Base-by-base conservation (phyloP, 1,140 invertebrate genomes). In the Diorhabda sublineata region DNA sequence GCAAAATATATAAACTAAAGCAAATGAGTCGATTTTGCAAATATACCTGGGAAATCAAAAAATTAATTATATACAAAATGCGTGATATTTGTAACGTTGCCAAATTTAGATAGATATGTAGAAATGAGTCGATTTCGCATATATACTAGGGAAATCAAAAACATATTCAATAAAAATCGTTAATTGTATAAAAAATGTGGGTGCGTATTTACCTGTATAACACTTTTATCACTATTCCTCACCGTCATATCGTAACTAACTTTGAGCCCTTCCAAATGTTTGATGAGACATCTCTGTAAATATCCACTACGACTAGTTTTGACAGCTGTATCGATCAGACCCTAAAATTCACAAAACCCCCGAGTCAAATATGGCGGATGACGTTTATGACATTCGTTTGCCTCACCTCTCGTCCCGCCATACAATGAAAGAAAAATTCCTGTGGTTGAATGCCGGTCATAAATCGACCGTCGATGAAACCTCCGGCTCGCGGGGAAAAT, bases 361-460 rank as follows among this genome's bases (percentile, higher is more conserved):
- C 26, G 26, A 26, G 26, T 26, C 26, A 26, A 26, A 26, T 26
- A 26, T 26, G 26, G 26, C 26, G 26, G 26, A 26, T 26, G 26
- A 26, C 26, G 26, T 26, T 26, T 26, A 26, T 26, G 26, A 26
- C 26, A 26, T 26, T 26, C 26, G 26, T 60, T 41, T 6, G 8
- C 71, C 72, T 72, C 79, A 89, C 90, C 88, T 99, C 98, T 82
- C 98, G 88, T 70, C 98, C 98, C 64, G 98, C 98, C 97, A 99
- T 99, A 80, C 97, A 99, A 87, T 99, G 97, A 82, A 98, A 99
- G 83, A 98, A 99, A 79, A 98, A 98, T 80, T 99, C 97, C 83
- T 98, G 96, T 0, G 97, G 96, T 77, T 94, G 89, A 71, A 99
- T 96, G 65, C 98, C 98, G 1, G 97, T 99, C 87, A 99, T 91